Conservation (phyloP, 30 jellyfish, hydroid and myxozoan species). For the Aurelia sp. region DNA sequence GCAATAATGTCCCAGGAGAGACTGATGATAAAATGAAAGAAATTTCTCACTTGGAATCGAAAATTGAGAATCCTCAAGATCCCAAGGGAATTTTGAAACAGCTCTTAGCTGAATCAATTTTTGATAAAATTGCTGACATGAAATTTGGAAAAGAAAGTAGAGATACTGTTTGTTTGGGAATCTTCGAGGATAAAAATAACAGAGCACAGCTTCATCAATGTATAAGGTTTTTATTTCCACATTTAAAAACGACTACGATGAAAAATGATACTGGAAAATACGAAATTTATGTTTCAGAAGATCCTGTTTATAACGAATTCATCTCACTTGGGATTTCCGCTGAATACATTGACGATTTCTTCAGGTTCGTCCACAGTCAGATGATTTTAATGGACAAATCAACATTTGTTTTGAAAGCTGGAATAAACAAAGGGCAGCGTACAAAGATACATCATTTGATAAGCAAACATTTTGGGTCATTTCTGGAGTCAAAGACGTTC, state of each 20-base stretch:
- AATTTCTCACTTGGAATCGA: too few species aligned
- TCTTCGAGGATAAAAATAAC: conserved; percentile 24
- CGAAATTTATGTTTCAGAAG: conserved; percentile 5
- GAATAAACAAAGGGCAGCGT: conserved; percentile 36
- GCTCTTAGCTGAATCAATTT: background rate
- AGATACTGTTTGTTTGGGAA: conserved; percentile 9
- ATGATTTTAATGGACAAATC: conserved; percentile 5
- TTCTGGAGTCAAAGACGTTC: conserved; percentile 75
- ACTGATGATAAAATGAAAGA: too few species aligned
- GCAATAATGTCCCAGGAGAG: too few species aligned
- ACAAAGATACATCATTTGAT: conserved; percentile 61
- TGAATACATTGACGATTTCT: conserved; percentile 25
- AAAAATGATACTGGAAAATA: conserved; percentile 16
- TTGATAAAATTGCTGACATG: background rate
- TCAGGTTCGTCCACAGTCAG: conserved; percentile 74
- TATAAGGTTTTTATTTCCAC: conserved; percentile 68
- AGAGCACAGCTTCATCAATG: conserved; percentile 60
- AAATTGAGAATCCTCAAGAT: background rate
- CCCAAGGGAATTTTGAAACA: background rate
- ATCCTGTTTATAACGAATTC: conserved; percentile 29
- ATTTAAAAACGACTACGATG: conserved; percentile 22
- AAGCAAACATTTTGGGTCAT: conserved; percentile 51
- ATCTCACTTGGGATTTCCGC: conserved; percentile 6
- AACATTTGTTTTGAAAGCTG: conserved; percentile 4
- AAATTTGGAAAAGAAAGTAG: background rate